These are phyloP conservation scores for Eupsilia transversa DNA, from an alignment of 2,888 invertebrate species.

Conservation along the genomic window DNA sequence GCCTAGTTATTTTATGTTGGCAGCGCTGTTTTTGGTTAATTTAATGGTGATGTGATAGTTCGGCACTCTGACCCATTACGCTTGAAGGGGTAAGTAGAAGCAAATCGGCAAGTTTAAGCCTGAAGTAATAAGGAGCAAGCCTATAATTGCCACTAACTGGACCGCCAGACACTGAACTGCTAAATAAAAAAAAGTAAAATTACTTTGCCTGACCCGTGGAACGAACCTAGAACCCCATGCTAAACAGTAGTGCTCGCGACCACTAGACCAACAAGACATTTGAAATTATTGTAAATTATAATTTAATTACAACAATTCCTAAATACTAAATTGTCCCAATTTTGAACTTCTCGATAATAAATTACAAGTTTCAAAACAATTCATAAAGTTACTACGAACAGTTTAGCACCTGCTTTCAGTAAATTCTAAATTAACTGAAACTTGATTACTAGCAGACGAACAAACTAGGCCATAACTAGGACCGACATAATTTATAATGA, in stretches of 20 bases:
- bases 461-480: constrained; percentile 7
- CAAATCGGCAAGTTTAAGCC: not conserved
- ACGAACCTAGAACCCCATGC: not conserved
- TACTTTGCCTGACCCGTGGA: not conserved
- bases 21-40: constrained; percentile 7
- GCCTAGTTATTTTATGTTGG: constrained; percentile 18
- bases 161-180: too few relatives aligned
- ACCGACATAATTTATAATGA: constrained; percentile 31
- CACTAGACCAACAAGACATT: not conserved
- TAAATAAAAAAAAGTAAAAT: not conserved
- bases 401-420: constrained; percentile 37
- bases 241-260: not conserved
- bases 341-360: constrained; percentile 28
- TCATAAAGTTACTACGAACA: constrained; percentile 25
- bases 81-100: not conserved
- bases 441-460: constrained; percentile 32
- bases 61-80: too few relatives aligned
- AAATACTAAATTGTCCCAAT: constrained; percentile 8
- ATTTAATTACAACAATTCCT: constrained; percentile 7
- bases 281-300: constrained; percentile 13
- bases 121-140: not conserved
- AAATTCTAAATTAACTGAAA: constrained; percentile 45
- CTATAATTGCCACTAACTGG: not conserved
- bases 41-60: not conserved
- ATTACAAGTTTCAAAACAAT: constrained; percentile 35